Percentiles rank a stretch among this genome's conserved stretches.
Conservation (phyloP, 2,113 vertebrate genomes). For the Ailurus styani region DNA sequence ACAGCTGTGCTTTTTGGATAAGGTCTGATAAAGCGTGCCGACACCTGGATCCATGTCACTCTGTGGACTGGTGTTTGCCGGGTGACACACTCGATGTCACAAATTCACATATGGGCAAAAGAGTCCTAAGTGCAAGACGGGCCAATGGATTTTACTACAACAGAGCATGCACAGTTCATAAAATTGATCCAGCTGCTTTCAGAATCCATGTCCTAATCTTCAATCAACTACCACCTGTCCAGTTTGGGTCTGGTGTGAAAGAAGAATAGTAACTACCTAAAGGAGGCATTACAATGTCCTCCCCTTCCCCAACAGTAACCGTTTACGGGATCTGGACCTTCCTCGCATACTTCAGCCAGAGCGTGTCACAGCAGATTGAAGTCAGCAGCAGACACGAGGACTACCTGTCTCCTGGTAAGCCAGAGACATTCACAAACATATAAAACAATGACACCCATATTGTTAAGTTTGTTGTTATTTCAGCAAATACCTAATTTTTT, state of each 20-base stretch:
- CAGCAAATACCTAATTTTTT: not conserved
- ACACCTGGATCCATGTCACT: no score
- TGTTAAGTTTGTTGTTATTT: not conserved
- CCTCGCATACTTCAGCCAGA: not conserved
- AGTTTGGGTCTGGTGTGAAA: not conserved
- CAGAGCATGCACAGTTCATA: not conserved
- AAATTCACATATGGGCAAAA: not conserved
- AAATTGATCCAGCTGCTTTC: not conserved
- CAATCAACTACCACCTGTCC: not conserved
- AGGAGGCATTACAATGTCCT: not conserved
- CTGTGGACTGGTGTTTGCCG: not conserved
- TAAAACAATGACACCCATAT: not conserved
- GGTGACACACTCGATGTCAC: not conserved
- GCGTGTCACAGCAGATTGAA: not conserved
- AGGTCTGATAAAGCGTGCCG: not conserved
- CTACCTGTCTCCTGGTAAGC: not conserved
- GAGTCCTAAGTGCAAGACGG: not conserved
- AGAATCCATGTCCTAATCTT: not conserved
- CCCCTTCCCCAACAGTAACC: not conserved
- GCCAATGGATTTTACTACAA: not conserved
- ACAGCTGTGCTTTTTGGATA: not conserved
- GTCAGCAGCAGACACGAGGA: not conserved
- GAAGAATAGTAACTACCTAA: not conserved
- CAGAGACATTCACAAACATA: not conserved
- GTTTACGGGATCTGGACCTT: not conserved